Percentiles rank a stretch among this genome's conserved stretches.
Evolutionary conservation across 2,797 vertebrate species (phyloP).

Genomic region (Gambelia wislizenii): DNA sequence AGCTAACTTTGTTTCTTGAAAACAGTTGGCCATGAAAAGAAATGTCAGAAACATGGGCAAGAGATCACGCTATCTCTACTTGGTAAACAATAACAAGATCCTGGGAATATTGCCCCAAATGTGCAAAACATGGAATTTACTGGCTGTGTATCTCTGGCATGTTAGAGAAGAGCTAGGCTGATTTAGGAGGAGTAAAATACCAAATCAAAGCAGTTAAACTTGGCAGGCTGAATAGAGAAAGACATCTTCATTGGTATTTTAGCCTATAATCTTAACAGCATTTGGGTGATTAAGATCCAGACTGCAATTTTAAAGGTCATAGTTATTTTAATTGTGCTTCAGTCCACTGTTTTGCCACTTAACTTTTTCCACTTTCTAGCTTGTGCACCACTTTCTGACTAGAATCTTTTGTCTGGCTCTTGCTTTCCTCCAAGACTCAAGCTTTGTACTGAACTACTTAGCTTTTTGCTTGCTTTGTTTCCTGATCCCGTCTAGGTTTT

Average conservation of each 20-base stretch:
- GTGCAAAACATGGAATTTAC: background rate
- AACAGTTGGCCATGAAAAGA: background rate
- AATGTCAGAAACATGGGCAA: background rate
- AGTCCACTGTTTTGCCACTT: slow-evolving; percentile 57
- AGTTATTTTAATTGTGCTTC: slow-evolving; percentile 47
- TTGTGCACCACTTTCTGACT: slow-evolving; percentile 52
- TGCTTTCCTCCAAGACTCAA: slow-evolving; percentile 39
- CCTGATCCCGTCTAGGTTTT: slow-evolving; percentile 48
- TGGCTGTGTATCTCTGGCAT: background rate
- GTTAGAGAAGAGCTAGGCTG: background rate
- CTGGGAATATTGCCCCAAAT: background rate
- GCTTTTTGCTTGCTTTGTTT: slow-evolving; percentile 64
- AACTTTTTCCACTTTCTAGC: slow-evolving; percentile 49
- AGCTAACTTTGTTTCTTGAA: background rate
- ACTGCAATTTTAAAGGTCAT: background rate
- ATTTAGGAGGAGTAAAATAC: background rate
- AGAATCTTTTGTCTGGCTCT: slow-evolving; percentile 39
- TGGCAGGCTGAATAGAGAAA: background rate
- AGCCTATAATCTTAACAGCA: background rate
- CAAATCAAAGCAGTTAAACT: background rate
- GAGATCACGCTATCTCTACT: background rate
- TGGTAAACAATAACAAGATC: background rate
- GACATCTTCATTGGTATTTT: background rate
- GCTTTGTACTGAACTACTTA: slow-evolving; percentile 68
- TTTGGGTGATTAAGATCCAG: background rate